phyloP scores from a whole-genome alignment of 2,113 vertebrate species.

The Muntiacus muntjak region DNA sequence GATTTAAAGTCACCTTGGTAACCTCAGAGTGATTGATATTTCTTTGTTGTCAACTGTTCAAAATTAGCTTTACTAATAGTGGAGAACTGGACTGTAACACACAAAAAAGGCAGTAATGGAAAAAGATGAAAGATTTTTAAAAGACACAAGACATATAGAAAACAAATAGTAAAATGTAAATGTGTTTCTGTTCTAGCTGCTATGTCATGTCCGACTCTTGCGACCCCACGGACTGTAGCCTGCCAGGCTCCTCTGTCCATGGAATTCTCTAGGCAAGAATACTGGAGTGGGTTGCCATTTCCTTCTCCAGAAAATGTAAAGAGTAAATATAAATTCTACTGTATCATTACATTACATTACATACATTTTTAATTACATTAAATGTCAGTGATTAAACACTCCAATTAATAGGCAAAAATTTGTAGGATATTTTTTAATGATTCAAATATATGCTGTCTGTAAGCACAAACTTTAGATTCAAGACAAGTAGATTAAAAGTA shows the following conservation, averaged over 20 bases:
- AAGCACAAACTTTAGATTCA: neutral
- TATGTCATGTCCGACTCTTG: accelerated
- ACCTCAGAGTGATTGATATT: neutral
- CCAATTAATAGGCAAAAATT: neutral
- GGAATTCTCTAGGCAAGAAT: neutral
- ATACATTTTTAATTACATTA: neutral
- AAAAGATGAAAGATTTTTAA: neutral
- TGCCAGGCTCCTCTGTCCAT: neutral
- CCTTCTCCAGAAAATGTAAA: neutral
- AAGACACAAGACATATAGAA: neutral
- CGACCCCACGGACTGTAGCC: neutral
- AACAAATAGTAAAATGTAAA: neutral
- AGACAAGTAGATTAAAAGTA: neutral
- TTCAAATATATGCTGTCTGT: neutral
- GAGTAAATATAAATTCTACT: neutral
- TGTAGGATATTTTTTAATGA: neutral
- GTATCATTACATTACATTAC: neutral
- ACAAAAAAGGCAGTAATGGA: neutral
- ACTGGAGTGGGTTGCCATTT: neutral
- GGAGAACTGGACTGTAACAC: neutral
- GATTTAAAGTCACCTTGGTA: neutral
- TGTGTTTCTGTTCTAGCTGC: neutral
- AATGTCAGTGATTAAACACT: neutral
- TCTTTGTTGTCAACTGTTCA: neutral
- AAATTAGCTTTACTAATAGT: neutral